Conservation (phyloP, 2,113 vertebrate species). For the Nasalis larvatus region DNA sequence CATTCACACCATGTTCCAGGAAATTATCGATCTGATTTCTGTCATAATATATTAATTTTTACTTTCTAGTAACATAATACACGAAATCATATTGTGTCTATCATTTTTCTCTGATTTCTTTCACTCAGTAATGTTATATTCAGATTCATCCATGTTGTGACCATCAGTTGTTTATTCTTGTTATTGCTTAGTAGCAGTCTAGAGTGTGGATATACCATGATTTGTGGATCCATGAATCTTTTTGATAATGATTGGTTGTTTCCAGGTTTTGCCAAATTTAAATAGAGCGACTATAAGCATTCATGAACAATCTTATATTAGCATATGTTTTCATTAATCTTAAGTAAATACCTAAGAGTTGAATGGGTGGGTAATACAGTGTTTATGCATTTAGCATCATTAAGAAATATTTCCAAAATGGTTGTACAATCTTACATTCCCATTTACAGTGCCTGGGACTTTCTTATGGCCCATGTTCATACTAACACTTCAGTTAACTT, state of each 20-base stretch:
- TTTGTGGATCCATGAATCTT: background rate
- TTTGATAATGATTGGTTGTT: background rate
- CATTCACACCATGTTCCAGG: background rate
- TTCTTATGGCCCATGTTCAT: background rate
- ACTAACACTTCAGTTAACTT: background rate
- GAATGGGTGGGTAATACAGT: background rate
- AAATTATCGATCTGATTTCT: background rate
- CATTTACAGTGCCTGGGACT: background rate
- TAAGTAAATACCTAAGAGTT: background rate
- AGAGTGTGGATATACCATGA: background rate
- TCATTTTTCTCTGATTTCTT: background rate
- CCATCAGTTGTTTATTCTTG: background rate
- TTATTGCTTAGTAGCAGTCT: background rate
- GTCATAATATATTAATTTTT: background rate
- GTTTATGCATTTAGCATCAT: background rate
- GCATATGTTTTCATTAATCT: background rate
- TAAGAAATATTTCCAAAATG: background rate
- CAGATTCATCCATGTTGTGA: background rate
- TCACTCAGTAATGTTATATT: background rate
- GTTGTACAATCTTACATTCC: background rate
- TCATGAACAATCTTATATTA: background rate
- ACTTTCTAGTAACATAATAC: background rate
- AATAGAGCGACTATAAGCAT: background rate
- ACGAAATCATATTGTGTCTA: background rate
- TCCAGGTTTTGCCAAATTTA: background rate